Base-by-base conservation (phyloP, 30 jellyfish, hydroid and myxozoan species). In the Mastigias papua region DNA sequence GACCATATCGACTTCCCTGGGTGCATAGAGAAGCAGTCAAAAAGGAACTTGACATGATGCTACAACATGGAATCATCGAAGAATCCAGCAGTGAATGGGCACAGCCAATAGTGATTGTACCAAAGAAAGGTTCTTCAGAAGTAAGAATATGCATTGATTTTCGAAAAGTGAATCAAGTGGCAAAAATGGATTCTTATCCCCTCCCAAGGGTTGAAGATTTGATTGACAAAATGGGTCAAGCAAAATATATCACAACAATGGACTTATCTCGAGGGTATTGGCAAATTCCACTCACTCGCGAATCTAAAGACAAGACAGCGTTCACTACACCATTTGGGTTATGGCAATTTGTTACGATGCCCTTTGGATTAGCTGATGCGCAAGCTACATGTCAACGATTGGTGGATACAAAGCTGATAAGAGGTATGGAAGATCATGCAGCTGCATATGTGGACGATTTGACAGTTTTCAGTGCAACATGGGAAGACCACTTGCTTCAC, bases 211-310 rank as follows among this genome's bases (percentile, higher is more conserved):
- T 69, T 20, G 80, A 69, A 69, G 80, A 23, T 30, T 23, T 30
- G 19, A 69, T 69, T 5, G 80, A 69, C 67, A n/a, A 69, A n/a
- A 34, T n/a, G 58, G 80, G 21, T 19, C 10, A 23, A 21, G 80
- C 80, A 69, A 69, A 69, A 66, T 73, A 73, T 29, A 31, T 73
- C 80, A 31, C 86, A 73, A 73, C 50, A 21, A 30, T 73, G 50
- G 75, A 73, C 33, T 27, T 73, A 6, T 28, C 42, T 3, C 28
- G 48, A 42, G 80, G 86, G 11, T 73, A 73, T 46, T 73, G 86
- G 86, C 86, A 73, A 69, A 73, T 73, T 22, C 86, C 86, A 46
- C 4, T 30, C 15, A 5, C 26, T 13, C 28, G 17, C 9, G 29
- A 60, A 7, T 60, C 72, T 7, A 27, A 60, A 21, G 72, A 19